Percentiles rank a stretch among this genome's conserved stretches.
phyloP scores from a whole-genome alignment of 1,140 invertebrate species.

The Drosophila bocki region DNA sequence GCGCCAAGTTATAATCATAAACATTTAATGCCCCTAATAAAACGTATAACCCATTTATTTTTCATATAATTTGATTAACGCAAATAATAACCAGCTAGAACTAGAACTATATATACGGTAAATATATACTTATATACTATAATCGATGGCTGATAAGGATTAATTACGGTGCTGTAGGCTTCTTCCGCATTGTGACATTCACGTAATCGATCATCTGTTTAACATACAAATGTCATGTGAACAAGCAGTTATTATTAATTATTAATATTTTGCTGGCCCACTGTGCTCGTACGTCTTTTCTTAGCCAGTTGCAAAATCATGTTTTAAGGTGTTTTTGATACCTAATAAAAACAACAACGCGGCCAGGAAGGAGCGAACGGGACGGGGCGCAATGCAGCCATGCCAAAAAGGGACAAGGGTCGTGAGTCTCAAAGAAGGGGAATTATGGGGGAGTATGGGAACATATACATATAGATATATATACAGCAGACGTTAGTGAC shows the following conservation, averaged over 20 bases:
- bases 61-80: constrained; percentile 10
- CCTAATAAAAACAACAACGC: constrained; percentile 83
- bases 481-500: constrained; percentile 31
- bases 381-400: constrained; percentile 58
- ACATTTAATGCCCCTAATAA: constrained; percentile 19
- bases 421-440: constrained; percentile 18
- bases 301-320: constrained; percentile 81
- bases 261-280: constrained; percentile 33
- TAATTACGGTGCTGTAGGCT: constrained; percentile 10
- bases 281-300: constrained; percentile 53
- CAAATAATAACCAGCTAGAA: not conserved
- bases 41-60: constrained; percentile 10
- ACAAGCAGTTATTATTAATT: constrained; percentile 29
- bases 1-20: constrained; percentile 7
- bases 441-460: constrained; percentile 27
- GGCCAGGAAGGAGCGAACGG: constrained; percentile 15
- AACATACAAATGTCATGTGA: constrained; percentile 45
- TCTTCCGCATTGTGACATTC: constrained; percentile 35
- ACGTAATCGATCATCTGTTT: constrained; percentile 34
- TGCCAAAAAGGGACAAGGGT: constrained; percentile 58
- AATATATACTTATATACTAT: not conserved
- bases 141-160: constrained; percentile 16
- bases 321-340: constrained; percentile 84
- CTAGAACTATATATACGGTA: not conserved
- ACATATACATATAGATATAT: not conserved